phyloP scores from a whole-genome alignment of 2,113 vertebrate genomes.

The Phalacrocorax pelagicus region DNA sequence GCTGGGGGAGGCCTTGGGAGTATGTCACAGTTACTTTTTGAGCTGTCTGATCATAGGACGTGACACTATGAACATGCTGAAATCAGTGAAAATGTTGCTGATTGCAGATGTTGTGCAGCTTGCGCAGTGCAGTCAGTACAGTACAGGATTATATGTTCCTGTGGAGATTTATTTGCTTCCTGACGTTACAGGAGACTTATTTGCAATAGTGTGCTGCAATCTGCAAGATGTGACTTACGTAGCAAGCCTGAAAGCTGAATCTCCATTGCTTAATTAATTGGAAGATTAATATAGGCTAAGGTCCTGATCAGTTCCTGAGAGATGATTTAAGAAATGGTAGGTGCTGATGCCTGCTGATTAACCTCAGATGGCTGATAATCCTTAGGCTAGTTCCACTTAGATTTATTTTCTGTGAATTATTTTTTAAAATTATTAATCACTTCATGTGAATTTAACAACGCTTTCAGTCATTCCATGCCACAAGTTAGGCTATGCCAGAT shows the following conservation, averaged over 20 bases:
- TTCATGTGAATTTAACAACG: not conserved
- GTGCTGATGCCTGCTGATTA: not conserved
- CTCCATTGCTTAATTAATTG: not conserved
- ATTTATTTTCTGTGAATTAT: slow-evolving; percentile 11
- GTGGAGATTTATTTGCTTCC: not conserved
- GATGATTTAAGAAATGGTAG: not conserved
- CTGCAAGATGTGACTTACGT: not conserved
- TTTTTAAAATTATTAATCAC: not conserved
- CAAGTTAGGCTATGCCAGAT: not conserved
- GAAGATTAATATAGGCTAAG: not conserved
- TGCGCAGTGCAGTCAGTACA: not conserved
- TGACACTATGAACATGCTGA: not conserved
- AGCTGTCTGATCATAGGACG: not conserved
- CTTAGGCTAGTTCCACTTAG: not conserved
- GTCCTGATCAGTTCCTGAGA: not conserved
- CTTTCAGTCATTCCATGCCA: not conserved
- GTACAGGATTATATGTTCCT: not conserved
- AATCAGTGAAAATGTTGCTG: not conserved
- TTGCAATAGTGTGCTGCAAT: not conserved
- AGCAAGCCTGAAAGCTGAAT: not conserved
- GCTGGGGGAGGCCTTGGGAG: not conserved
- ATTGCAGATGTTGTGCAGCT: not conserved
- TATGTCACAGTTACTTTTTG: not conserved
- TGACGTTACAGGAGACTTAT: not conserved
- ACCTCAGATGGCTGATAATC: not conserved